Evolutionary conservation across 2,888 invertebrate species (phyloP).

Genomic region (Tromatobia lineatoria): DNA sequence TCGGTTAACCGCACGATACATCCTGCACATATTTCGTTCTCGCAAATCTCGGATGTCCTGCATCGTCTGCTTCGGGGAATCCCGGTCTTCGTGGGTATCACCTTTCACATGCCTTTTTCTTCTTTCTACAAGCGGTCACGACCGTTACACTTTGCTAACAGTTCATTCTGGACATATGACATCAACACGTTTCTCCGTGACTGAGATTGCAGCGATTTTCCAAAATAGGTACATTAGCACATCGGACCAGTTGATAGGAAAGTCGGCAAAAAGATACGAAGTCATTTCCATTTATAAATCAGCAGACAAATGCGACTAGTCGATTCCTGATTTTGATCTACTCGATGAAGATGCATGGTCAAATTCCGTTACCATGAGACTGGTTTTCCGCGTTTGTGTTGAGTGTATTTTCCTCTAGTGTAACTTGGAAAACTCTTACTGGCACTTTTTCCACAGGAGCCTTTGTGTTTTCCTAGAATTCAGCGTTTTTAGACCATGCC

Average conservation of each 20-base stretch:
- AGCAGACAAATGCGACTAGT: neutral
- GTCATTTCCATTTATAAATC: neutral
- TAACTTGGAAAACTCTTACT: neutral
- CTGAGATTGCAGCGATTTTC: neutral
- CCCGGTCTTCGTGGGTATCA: slow-evolving; percentile 67
- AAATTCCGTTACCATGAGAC: neutral
- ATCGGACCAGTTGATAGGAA: neutral
- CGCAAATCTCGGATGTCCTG: slow-evolving; percentile 73
- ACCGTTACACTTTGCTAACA: neutral
- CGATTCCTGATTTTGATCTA: neutral
- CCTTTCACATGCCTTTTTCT: slow-evolving; percentile 52
- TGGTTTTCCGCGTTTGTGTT: neutral
- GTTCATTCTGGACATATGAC: neutral
- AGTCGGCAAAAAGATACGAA: neutral
- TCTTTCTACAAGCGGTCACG: neutral
- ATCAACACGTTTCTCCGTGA: neutral
- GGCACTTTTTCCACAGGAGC: neutral
- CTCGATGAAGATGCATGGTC: neutral
- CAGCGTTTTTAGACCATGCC: neutral
- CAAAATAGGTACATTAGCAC: neutral
- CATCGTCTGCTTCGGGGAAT: slow-evolving; percentile 57
- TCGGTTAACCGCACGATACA: slow-evolving; percentile 78
- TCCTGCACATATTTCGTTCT: slow-evolving; percentile 70
- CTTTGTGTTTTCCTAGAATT: neutral
- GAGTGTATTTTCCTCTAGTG: neutral